Evolutionary conservation across 2,113 vertebrate species (phyloP), one percentile per base, ranked within the genome.

Genomic region (Corapipo altera): DNA sequence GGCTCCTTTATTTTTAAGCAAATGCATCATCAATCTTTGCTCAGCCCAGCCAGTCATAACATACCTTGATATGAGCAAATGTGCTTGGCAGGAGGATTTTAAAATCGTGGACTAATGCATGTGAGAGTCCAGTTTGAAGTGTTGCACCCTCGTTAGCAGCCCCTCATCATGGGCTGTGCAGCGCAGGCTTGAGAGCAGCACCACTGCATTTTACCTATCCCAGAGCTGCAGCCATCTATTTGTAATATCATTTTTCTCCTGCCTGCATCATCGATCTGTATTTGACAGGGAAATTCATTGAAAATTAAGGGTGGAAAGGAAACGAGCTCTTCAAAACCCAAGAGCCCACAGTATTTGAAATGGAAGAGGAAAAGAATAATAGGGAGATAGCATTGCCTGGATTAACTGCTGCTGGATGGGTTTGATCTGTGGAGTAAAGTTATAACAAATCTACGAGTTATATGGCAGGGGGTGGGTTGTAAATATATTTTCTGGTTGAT

Each of bases 221-320:
- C 64, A 70, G 70, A 80, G 72, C 75, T 91, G 82, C 73, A 77
- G n/a, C 72, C 70, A 19, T 61, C 62, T 85, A 24, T 94, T 48
- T 61, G 12, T 72, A 14, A 12, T 65, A 71, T 52, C 30, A 28
- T 94, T 93, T 93, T 91, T 73, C 80, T 93, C 88, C 90, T 52
- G 55, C 81, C 62, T 85, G 74, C 67, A 65, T 79, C 71, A 83
- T 90, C 6, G 74, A 88, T 88, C 67, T 43, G 64, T 43, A 6
- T 90, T 93, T 81, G 95, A 91, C 80, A 43, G 79, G 82, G 72
- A 86, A 93, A 96, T 93, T 93, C 64, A 49, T 83, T 78, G 86
- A 57, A 86, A 96, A 88, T 94, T 91, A 96, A 93, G 78, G 6
- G 5, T 0, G 16, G 88, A 35, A 81, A 80, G 76, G 82, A 93